Percentiles rank a stretch among this genome's conserved stretches.
phyloP scores from a whole-genome alignment of 2,113 vertebrate species.

The Isichthys henryi region DNA sequence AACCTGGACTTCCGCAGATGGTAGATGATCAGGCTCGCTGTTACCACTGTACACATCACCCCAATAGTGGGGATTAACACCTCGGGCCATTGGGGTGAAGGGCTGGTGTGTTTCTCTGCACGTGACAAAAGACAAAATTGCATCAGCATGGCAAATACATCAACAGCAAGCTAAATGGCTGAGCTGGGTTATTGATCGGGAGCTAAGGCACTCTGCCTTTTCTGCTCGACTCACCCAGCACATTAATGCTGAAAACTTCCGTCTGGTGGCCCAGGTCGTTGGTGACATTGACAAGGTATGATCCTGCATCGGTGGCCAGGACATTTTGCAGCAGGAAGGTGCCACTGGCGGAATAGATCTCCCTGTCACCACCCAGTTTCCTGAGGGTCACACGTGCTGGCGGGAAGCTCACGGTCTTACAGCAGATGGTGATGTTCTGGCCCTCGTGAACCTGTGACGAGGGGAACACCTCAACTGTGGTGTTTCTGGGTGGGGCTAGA shows the following conservation, averaged over 20 bases:
- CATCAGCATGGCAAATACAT: neutral
- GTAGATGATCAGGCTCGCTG: constrained; percentile 33
- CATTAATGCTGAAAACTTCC: constrained; percentile 49
- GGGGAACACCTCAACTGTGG: constrained; percentile 46
- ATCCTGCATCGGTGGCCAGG: constrained; percentile 47
- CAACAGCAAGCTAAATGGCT: too few species aligned
- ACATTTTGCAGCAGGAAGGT: constrained; percentile 56
- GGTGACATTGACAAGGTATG: constrained; percentile 60
- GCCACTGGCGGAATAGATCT: constrained; percentile 42
- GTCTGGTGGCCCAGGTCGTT: constrained; percentile 56
- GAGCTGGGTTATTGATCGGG: neutral
- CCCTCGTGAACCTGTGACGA: constrained; percentile 54
- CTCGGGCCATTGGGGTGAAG: constrained; percentile 13
- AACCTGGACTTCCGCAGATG: constrained; percentile 47
- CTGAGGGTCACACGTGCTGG: constrained; percentile 43
- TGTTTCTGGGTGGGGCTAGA: constrained; percentile 60
- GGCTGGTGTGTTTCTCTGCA: constrained; percentile 34
- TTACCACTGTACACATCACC: constrained; percentile 20
- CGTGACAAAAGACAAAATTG: neutral
- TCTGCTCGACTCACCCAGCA: constrained; percentile 45
- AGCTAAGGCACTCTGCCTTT: neutral
- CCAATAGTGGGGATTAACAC: constrained; percentile 33
- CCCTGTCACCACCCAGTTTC: constrained; percentile 43
- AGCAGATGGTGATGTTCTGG: constrained; percentile 57
- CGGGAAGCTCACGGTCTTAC: constrained; percentile 49